A percentile compares a stretch with the other conserved stretches of the same genome.
These are phyloP conservation scores for Hepsetus odoe DNA, from an alignment of 2,113 vertebrate genomes.

Conservation along the genomic window DNA sequence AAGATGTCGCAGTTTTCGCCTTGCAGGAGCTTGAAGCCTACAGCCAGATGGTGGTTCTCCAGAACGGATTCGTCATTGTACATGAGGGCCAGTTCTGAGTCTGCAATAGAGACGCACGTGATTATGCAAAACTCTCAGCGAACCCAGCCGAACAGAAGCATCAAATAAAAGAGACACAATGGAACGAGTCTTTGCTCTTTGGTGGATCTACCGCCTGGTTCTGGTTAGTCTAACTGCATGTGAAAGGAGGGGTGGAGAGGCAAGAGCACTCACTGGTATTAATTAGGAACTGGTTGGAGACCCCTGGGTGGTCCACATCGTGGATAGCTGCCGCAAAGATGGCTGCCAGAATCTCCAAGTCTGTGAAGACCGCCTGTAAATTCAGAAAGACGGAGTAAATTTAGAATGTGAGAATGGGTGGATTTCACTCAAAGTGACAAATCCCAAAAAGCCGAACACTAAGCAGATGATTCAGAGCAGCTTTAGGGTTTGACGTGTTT, in stretches of 20 bases:
- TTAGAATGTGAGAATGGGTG: conserved; percentile 8
- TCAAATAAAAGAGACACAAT: conserved; percentile 23
- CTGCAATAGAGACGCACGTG: conserved; percentile 63
- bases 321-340: conserved; percentile 98
- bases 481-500: conserved; percentile 14
- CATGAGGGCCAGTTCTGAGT: conserved; percentile 97
- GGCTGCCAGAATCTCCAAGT: conserved; percentile 95
- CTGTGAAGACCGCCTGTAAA: conserved; percentile 92
- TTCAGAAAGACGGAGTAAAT: conserved; percentile 6
- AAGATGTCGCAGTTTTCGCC: conserved; percentile 98
- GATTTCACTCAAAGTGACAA: conserved; percentile 6
- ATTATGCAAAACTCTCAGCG: background rate
- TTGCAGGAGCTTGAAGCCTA: conserved; percentile 96
- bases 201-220: conserved; percentile 32
- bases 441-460: background rate
- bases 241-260: conserved; percentile 29
- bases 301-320: conserved; percentile 97
- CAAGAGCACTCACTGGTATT: conserved; percentile 89
- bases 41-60: conserved; percentile 97
- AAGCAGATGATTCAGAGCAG: background rate
- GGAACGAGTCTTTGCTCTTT: conserved; percentile 14
- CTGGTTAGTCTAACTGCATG: conserved; percentile 36
- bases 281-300: conserved; percentile 98
- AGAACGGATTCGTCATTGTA: conserved; percentile 97
- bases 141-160: background rate